Percentiles rank a stretch among this genome's conserved stretches.
These are phyloP conservation scores for Vultur gryphus DNA, from an alignment of 2,797 vertebrate species.

Conservation along the genomic window DNA sequence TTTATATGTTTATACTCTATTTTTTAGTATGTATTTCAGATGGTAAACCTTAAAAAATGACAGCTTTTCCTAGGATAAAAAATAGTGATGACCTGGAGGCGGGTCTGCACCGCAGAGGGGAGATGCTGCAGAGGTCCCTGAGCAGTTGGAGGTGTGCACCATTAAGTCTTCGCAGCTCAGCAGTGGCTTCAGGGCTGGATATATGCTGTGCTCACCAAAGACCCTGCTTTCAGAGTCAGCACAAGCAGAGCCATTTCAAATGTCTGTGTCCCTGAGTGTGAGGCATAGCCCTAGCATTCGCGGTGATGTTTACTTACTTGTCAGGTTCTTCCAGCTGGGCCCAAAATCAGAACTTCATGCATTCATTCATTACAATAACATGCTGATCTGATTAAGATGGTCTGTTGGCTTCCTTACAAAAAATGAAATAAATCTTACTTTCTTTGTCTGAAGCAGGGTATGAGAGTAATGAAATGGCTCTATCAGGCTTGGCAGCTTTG, in stretches of 20 bases:
- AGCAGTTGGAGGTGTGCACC: neutral
- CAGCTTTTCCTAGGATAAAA: neutral
- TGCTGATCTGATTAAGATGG: neutral
- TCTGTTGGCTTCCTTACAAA: neutral
- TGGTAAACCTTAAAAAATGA: neutral
- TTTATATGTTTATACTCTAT: neutral
- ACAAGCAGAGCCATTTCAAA: neutral
- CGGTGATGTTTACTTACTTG: neutral
- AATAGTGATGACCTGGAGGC: neutral
- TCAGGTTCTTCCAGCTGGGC: neutral
- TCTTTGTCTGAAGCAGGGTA: neutral
- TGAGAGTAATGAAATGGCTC: neutral
- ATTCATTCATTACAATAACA: neutral
- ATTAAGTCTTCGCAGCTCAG: neutral
- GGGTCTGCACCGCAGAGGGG: neutral
- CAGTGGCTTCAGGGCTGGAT: neutral
- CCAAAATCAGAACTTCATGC: neutral
- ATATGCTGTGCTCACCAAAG: neutral
- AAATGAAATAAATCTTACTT: neutral
- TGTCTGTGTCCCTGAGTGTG: neutral
- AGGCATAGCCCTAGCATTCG: neutral
- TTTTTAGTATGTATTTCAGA: neutral
- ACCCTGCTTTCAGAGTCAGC: neutral
- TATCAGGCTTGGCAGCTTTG: neutral
- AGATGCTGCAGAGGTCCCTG: neutral